Percentiles rank a stretch among this genome's conserved stretches.
Conservation (phyloP, 2,797 vertebrate species). For the Protonibea diacanthus region DNA sequence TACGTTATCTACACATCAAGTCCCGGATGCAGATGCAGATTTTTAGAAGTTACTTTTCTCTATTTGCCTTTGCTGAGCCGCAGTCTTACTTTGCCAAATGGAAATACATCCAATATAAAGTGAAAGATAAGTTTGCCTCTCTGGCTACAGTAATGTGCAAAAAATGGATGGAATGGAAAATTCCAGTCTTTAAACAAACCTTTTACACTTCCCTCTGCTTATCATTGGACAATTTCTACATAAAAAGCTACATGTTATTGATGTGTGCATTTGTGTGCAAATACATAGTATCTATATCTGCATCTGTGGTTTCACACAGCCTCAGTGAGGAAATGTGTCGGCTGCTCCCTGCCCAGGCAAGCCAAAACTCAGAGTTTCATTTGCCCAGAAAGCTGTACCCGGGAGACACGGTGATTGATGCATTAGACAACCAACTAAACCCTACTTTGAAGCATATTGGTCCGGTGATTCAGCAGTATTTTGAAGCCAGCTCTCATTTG, state of each 20-base stretch:
- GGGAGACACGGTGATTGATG: constrained; percentile 73
- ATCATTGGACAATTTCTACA: constrained; percentile 5
- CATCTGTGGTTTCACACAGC: constrained; percentile 53
- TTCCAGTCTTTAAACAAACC: not conserved
- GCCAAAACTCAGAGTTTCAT: constrained; percentile 65
- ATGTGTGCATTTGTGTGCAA: constrained; percentile 19
- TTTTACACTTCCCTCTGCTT: not conserved
- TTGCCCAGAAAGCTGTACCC: constrained; percentile 74
- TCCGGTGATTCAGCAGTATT: constrained; percentile 78
- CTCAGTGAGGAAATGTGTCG: constrained; percentile 38
- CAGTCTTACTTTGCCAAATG: not conserved
- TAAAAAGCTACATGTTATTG: constrained; percentile 1
- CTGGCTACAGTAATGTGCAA: not conserved
- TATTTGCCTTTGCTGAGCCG: not conserved
- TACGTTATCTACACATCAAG: constrained; percentile 7
- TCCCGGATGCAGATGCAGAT: constrained; percentile 3
- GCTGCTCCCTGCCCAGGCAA: constrained; percentile 49
- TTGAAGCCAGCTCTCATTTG: constrained; percentile 47
- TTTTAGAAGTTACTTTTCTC: constrained; percentile 7
- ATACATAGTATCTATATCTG: constrained; percentile 21
- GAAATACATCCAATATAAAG: not conserved
- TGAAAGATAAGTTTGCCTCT: not conserved
- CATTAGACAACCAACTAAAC: constrained; percentile 62
- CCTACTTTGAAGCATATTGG: constrained; percentile 49
- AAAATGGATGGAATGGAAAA: not conserved